Conservation (phyloP, 2,797 vertebrate genomes). For the Rhinatrema bivittatum region DNA sequence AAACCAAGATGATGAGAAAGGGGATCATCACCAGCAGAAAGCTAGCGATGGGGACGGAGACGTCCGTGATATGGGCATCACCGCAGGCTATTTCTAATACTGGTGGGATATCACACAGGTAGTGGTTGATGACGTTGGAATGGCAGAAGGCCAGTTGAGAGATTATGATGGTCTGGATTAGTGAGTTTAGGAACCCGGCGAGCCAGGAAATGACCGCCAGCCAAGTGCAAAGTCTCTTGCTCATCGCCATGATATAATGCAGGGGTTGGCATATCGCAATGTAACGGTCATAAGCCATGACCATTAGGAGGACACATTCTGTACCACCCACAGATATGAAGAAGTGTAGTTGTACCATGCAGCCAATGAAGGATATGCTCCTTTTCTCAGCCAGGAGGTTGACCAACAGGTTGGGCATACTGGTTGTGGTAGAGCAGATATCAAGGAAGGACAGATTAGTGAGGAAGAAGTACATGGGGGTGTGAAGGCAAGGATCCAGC, state of each 20-base stretch:
- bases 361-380: constrained; percentile 32
- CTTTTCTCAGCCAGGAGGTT: constrained; percentile 29
- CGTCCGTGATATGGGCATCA: constrained; percentile 8
- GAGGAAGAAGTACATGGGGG: constrained; percentile 35
- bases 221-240: constrained; percentile 8
- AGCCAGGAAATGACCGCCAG: constrained; percentile 24
- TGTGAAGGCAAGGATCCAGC: constrained; percentile 20
- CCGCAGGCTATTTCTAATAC: constrained; percentile 33
- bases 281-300: constrained; percentile 37
- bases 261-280: constrained; percentile 35
- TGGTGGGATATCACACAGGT: constrained; percentile 31
- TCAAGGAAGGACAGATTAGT: constrained; percentile 34
- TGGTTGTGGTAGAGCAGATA: constrained; percentile 28
- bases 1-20: background rate
- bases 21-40: too few species aligned
- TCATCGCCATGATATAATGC: constrained; percentile 32
- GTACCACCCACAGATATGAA: constrained; percentile 39
- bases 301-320: constrained; percentile 31
- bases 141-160: too few species aligned
- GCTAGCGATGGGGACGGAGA: too few species aligned
- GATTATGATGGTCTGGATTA: constrained; percentile 35
- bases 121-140: too few species aligned
- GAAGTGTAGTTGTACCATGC: constrained; percentile 38
- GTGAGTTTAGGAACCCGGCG: constrained; percentile 27
- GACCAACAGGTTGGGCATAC: constrained; percentile 36